Percentiles rank a stretch among this genome's conserved stretches.
Evolutionary conservation across 2,797 vertebrate species (phyloP).

Genomic region (Hephaestus fuliginosus): DNA sequence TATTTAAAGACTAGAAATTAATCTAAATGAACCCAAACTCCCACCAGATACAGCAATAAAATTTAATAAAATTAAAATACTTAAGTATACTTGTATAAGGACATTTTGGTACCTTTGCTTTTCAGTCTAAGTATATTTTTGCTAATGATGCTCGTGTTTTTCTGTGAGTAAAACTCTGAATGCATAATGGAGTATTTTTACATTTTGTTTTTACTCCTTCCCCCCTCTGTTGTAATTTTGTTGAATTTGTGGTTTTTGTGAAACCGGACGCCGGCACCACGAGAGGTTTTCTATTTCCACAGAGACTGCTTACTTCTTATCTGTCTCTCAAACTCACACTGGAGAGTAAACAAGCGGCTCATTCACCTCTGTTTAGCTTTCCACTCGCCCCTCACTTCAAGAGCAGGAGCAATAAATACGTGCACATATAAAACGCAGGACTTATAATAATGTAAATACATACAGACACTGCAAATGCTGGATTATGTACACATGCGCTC

Average conservation of each 20-base stretch:
- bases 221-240: slow-evolving; percentile 82
- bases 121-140: too few relatives aligned
- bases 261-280: slow-evolving; percentile 80
- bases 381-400: slow-evolving; percentile 50
- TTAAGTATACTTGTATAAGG: too few relatives aligned
- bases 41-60: too few relatives aligned
- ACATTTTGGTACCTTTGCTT: too few relatives aligned
- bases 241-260: slow-evolving; percentile 91
- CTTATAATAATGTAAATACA: slow-evolving; percentile 71
- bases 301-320: slow-evolving; percentile 90
- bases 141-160: too few relatives aligned
- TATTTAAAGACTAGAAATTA: too few relatives aligned
- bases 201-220: slow-evolving; percentile 33
- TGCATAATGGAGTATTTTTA: not conserved
- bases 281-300: slow-evolving; percentile 83
- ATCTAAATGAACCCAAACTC: too few relatives aligned
- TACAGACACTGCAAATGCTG: slow-evolving; percentile 48
- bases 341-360: slow-evolving; percentile 71
- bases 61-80: too few relatives aligned
- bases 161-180: too few relatives aligned
- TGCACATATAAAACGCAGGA: slow-evolving; percentile 52
- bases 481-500: slow-evolving; percentile 14
- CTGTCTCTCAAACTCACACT: slow-evolving; percentile 79
- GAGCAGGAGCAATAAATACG: slow-evolving; percentile 75
- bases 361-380: slow-evolving; percentile 85